A percentile compares a stretch with the other conserved stretches of the same genome.
These are phyloP conservation scores for Calliphora vomitoria DNA, from an alignment of 2,888 invertebrate genomes.

Conservation along the genomic window DNA sequence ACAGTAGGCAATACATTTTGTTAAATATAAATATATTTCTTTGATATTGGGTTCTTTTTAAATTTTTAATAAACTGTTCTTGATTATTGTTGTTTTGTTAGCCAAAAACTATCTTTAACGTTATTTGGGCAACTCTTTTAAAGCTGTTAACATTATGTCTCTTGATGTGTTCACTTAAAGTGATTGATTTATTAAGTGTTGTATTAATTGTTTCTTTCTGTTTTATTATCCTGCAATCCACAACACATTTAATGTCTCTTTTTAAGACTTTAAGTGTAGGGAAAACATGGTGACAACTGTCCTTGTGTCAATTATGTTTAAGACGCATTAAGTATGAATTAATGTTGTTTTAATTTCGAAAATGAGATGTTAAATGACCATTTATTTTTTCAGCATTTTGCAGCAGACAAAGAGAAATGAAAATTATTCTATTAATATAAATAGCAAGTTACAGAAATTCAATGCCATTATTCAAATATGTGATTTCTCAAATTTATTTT, in stretches of 20 bases:
- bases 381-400: neutral
- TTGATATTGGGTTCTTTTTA: neutral
- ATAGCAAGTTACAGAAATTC: too few relatives aligned
- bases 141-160: neutral
- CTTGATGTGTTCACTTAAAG: slow-evolving; percentile 9
- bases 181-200: slow-evolving; percentile 38
- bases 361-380: neutral
- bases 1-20: neutral
- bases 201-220: slow-evolving; percentile 9
- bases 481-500: too few relatives aligned
- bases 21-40: neutral
- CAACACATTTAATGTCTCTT: too few relatives aligned
- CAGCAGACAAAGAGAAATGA: too few relatives aligned
- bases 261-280: neutral
- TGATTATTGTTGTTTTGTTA: too few relatives aligned
- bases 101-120: neutral
- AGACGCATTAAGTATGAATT: slow-evolving; percentile 1
- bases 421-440: too few relatives aligned
- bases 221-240: neutral
- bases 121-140: neutral
- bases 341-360: neutral
- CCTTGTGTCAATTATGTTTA: slow-evolving; percentile 15
- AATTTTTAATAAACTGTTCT: neutral
- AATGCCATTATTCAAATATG: too few relatives aligned
- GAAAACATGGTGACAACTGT: neutral